Conservation (phyloP, 2,888 invertebrate species). For the Orchestes rusci region DNA sequence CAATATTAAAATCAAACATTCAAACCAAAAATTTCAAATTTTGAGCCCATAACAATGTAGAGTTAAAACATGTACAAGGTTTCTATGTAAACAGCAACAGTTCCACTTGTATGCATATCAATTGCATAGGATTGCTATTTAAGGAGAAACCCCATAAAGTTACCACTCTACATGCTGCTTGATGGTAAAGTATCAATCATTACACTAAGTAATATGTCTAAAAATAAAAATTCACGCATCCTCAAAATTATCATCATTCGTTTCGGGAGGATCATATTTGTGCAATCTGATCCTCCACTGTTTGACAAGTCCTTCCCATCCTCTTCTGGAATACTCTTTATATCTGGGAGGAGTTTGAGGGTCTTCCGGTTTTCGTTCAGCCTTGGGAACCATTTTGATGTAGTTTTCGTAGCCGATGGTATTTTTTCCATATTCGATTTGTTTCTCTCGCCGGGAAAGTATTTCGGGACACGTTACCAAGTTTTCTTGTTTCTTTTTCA, state of each 20-base stretch:
- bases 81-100: too few relatives aligned
- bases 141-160: too few relatives aligned
- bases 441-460: slow-evolving; percentile 77
- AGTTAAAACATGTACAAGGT: too few relatives aligned
- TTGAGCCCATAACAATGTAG: too few relatives aligned
- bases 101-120: too few relatives aligned
- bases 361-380: slow-evolving; percentile 60
- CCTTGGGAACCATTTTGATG: slow-evolving; percentile 54
- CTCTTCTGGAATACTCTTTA: slow-evolving; percentile 81
- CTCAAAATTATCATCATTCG: too few relatives aligned
- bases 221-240: not conserved
- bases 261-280: slow-evolving; percentile 60
- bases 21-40: too few relatives aligned
- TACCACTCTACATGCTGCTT: too few relatives aligned
- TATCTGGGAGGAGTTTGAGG: slow-evolving; percentile 88
- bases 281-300: slow-evolving; percentile 84
- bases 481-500: slow-evolving; percentile 13
- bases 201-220: not conserved
- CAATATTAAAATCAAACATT: too few relatives aligned
- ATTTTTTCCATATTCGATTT: slow-evolving; percentile 92
- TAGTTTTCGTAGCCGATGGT: slow-evolving; percentile 82
- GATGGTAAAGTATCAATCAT: too few relatives aligned
- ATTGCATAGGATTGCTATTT: too few relatives aligned
- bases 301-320: slow-evolving; percentile 85
- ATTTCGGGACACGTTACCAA: slow-evolving; percentile 65